These are phyloP conservation scores for Eilema caniola DNA, from an alignment of 2,888 invertebrate species.

Conservation along the genomic window DNA sequence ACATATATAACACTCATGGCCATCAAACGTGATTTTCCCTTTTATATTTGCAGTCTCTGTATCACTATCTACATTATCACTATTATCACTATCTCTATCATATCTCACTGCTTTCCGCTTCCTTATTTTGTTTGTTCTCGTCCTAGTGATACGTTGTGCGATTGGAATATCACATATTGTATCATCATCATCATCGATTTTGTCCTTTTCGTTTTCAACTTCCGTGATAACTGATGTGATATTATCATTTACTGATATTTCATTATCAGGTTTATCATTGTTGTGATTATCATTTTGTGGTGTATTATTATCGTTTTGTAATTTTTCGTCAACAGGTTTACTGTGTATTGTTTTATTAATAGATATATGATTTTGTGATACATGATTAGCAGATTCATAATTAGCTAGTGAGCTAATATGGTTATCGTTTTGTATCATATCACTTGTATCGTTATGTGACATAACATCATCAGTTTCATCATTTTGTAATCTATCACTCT, in stretches of 20 bases:
- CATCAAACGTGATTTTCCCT: slow-evolving; percentile 61
- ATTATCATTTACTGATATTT: background rate
- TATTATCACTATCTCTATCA: slow-evolving; percentile 17
- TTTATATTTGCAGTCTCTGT: slow-evolving; percentile 20
- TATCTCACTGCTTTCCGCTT: slow-evolving; percentile 7
- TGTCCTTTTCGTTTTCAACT: background rate
- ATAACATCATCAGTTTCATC: background rate
- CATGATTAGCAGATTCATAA: background rate
- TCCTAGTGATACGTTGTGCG: slow-evolving; percentile 1
- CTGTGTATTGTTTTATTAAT: background rate
- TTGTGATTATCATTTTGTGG: too few relatives aligned
- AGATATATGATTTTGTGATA: background rate
- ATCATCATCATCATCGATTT: background rate
- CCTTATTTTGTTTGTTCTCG: background rate
- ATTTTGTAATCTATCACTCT: background rate
- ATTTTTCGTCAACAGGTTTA: background rate
- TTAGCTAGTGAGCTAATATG: background rate
- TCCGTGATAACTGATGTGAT: background rate
- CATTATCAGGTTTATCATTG: too few relatives aligned
- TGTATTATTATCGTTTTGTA: background rate
- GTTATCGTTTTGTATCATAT: background rate
- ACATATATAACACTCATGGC: slow-evolving; percentile 76
- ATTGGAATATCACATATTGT: slow-evolving; percentile 5
- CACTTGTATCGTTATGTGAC: too few relatives aligned
- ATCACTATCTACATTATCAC: slow-evolving; percentile 7